Conservation (phyloP, 2,113 vertebrate genomes). For the Chrysochloris asiatica region DNA sequence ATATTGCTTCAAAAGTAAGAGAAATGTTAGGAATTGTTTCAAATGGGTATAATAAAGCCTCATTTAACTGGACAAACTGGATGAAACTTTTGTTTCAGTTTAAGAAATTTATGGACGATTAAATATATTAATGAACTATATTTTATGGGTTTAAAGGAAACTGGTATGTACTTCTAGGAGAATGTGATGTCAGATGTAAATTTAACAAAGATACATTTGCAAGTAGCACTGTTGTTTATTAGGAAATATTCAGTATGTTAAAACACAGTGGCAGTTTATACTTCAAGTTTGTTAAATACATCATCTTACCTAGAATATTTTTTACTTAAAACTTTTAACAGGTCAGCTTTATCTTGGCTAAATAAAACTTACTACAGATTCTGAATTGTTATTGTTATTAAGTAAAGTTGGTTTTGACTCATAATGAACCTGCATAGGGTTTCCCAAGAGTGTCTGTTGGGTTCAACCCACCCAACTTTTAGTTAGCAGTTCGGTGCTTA, state of each 20-base stretch:
- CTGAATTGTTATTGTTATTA: too few relatives aligned
- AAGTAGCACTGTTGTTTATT: neutral
- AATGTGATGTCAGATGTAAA: conserved; percentile 27
- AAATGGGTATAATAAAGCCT: conserved; percentile 43
- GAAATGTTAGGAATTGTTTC: neutral
- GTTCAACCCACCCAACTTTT: too few relatives aligned
- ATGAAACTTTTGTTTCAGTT: conserved; percentile 28
- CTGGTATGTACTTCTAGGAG: conserved; percentile 31
- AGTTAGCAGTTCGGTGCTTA: too few relatives aligned
- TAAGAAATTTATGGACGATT: conserved; percentile 46
- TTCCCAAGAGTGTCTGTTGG: too few relatives aligned
- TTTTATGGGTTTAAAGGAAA: conserved; percentile 50
- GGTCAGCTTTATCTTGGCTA: neutral
- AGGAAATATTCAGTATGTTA: neutral
- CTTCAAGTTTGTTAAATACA: conserved; percentile 8
- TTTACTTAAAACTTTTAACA: neutral
- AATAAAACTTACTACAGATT: conserved; percentile 29
- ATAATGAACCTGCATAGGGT: too few relatives aligned
- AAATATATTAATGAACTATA: conserved; percentile 37
- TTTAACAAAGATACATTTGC: conserved; percentile 32
- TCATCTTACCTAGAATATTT: neutral
- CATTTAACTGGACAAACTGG: conserved; percentile 30
- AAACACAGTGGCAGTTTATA: neutral
- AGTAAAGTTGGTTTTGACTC: too few relatives aligned
- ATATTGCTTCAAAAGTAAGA: conserved; percentile 35